Base-by-base conservation (phyloP, 2,797 vertebrate species). In the Gymnothorax reevesii region DNA sequence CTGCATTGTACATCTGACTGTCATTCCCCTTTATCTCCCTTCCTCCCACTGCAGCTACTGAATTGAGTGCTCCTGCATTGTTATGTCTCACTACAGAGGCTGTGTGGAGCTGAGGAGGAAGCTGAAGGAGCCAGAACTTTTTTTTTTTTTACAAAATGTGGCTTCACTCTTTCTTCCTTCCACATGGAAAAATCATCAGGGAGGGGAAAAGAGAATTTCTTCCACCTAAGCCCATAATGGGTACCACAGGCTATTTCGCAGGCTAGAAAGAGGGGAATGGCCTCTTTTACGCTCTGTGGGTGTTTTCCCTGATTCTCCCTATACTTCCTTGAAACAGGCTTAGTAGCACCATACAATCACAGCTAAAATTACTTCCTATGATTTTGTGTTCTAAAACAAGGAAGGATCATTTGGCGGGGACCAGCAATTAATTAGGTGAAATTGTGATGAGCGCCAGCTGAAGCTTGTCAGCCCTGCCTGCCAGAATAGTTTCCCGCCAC, bases 31-130 rank as follows among this genome's bases (percentile, higher is more conserved):
- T 49, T 75, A 57, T 73, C 25, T 22, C 84, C 77, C 57, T 85
- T 83, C 86, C 84, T 82, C 60, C 84, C 80, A n/a, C 20, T 79
- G 83, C 87, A 82, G 84, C 77, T 86, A 87, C 85, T 85, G 88
- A 90, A 89, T 83, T 55, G 86, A 86, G 25, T 85, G 85, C 88
- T 22, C 10, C 52, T 80, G 77, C 52, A 55, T n/a, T 22, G 77
- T 80, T 20, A 55, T 54, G 77, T 55, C 77, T 80, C 77, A 80
- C 49, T 52, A 55, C 77, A 55, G 77, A 80, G 52, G 77, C 77
- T 52, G 54, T 52, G 75, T 17, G n/a, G 49, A 80, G 77, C 77
- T 55, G 52, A 22, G 52, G 12, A 80, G 77, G 77, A 80, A 80
- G 22, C 77, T 55, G 49, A 54, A 80, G 77, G 77, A 80, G 77